Evolutionary conservation across 1,140 invertebrate species (phyloP), one percentile per base, ranked within the genome.

Genomic region (Drosophila biarmipes): DNA sequence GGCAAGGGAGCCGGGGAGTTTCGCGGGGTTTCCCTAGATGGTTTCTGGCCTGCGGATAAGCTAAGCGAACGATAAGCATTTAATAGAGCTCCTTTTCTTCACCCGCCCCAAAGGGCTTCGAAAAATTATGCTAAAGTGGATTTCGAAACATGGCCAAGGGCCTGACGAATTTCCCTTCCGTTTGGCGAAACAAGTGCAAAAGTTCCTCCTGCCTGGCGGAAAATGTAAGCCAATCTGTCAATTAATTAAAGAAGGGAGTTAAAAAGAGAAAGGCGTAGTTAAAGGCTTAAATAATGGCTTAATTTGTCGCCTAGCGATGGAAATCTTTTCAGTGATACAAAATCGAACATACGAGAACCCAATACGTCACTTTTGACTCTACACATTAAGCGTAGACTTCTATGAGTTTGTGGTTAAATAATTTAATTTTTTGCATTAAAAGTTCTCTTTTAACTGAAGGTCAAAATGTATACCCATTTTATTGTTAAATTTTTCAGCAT

Each of bases 71-170:
- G 82, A 87, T 86, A 86, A 86, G 81, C 82, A 54, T 78, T 86
- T 87, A 86, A 86, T 86, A 87, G 80, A 78, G 69, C 75, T 67
- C 73, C 81, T 81, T 81, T 86, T 78, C 53, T 74, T 78, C 54
- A 46, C 53, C 51, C 40, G 31, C 35, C 42, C 46, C 10, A 11
- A 27, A 31, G 29, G 45, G 45, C 29, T 34, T 42, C n/a, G 37
- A 15, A 61, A 87, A 87, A 86, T 86, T 82, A 86, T 86, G 82
- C 74, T 62, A 86, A 81, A 86, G 82, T 86, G 82, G 81, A 86
- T 85, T 84, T 75, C 74, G 69, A 80, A 76, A 69, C 57, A 58
- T 78, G 62, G 58, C 78, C 73, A 66, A 57, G 55, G 78, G 77
- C 63, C 54, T 58, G 55, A 67, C 79, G 54, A 82, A 68, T 78